Base-by-base conservation (phyloP, 2,113 vertebrate genomes). In the human (Homo sapiens) region DNA sequence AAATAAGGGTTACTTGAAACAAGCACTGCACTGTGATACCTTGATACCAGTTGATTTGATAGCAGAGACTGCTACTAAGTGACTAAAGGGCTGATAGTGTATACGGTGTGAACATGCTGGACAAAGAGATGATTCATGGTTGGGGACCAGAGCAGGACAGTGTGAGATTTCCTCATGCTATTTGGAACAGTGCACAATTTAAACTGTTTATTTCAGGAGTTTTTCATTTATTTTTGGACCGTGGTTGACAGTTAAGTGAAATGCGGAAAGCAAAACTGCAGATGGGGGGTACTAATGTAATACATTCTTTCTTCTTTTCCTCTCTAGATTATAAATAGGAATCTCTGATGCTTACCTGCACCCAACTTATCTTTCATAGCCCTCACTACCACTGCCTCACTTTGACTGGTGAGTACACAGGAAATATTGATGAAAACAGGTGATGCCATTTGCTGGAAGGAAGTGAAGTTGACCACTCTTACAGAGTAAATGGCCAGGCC, bases 371-470 rank as follows among this genome's bases (percentile, higher is more conserved):
- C 90, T 27, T 40, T 80, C n/a, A 35, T 6, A 3, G 83, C 96
- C 92, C 87, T 97, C 55, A 98, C 98, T 30, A 72, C 2, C 25
- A 98, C 95, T 2, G 96, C 95, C 8, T 93, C 96, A 27, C 48
- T 91, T 81, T 98, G 98, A 61, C 95, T 78, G 2, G 98, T 98
- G n/a, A 98, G 97, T n/a, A 64, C 6, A 64, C 98, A 98, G 81
- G 98, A 98, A 76, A 98, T 32, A 27, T 97, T 98, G 97, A 98
- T 89, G 85, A 98, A 98, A 57, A 96, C 76, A 0, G 96, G 96
- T 17, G 96, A 93, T 70, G 96, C 55, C 96, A 55, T 96, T 90
- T 97, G 97, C 97, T 97, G 98, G 38, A 98, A 97, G 73, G 98
- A 98, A 18, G 97, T 97, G 87, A 98, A 93, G 92, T 98, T 98